Evolutionary conservation across 2,113 vertebrate genomes (phyloP).

Genomic region (Aleadryas rufinucha): DNA sequence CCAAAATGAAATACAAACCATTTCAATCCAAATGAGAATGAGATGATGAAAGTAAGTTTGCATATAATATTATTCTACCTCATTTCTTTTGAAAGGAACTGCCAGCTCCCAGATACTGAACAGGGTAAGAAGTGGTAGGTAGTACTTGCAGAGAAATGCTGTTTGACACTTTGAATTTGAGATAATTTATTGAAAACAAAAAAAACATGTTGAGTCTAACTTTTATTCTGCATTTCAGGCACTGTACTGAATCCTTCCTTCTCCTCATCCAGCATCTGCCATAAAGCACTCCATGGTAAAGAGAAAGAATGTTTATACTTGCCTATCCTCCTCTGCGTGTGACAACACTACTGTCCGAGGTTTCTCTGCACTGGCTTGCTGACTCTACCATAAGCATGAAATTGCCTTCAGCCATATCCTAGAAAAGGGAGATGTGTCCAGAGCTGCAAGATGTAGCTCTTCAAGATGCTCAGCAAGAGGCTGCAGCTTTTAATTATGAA

Average conservation of each 20-base stretch:
- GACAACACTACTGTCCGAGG: background rate
- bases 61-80: background rate
- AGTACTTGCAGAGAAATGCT: background rate
- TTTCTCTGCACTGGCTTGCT: background rate
- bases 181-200: background rate
- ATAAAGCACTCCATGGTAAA: background rate
- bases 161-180: background rate
- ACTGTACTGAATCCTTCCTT: background rate
- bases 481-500: background rate
- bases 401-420: background rate
- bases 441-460: background rate
- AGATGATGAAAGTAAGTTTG: background rate
- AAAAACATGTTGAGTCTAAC: background rate
- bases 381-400: background rate
- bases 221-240: background rate
- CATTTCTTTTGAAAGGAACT: background rate
- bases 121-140: background rate
- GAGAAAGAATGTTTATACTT: background rate
- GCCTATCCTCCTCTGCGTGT: background rate
- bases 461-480: background rate
- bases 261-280: background rate
- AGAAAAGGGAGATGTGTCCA: background rate
- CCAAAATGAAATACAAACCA: background rate
- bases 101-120: background rate
- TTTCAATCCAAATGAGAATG: background rate